Percentiles rank a stretch among this genome's conserved stretches.
Evolutionary conservation across 2,113 vertebrate species (phyloP).

Genomic region (Pionites leucogaster): DNA sequence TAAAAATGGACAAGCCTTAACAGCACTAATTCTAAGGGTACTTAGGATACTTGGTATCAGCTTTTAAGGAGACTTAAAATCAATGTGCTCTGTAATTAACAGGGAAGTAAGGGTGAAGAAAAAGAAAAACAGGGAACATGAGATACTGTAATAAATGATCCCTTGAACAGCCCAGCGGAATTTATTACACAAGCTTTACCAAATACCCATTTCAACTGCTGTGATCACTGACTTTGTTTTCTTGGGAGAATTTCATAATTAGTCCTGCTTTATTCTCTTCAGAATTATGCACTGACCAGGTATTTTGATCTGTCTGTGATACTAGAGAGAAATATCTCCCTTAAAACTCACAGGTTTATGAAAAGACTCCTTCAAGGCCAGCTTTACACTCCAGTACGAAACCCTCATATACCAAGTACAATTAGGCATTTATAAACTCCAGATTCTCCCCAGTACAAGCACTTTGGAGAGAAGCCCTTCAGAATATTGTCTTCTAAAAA

Average conservation of each 20-base stretch:
- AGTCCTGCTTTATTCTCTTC: background rate
- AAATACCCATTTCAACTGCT: background rate
- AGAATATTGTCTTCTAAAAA: conserved; percentile 2
- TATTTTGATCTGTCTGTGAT: background rate
- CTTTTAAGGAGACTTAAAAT: background rate
- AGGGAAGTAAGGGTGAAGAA: background rate
- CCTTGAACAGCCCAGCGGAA: background rate
- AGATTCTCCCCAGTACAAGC: background rate
- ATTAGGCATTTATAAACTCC: background rate
- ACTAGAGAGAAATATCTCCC: conserved; percentile 1
- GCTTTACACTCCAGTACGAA: background rate
- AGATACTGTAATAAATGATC: background rate
- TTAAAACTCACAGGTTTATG: conserved; percentile 7
- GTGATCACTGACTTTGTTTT: background rate
- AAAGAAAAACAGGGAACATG: background rate
- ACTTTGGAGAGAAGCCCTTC: background rate
- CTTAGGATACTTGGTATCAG: background rate
- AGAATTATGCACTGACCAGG: background rate
- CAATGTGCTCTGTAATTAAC: background rate
- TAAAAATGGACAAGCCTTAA: background rate
- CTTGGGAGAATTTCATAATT: conserved; percentile 3
- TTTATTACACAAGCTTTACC: background rate
- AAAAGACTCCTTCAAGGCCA: conserved; percentile 28
- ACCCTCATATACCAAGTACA: background rate
- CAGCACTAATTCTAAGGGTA: background rate